These are phyloP conservation scores for Napeogenes sylphis DNA, from an alignment of 2,888 invertebrate genomes.

Conservation along the genomic window DNA sequence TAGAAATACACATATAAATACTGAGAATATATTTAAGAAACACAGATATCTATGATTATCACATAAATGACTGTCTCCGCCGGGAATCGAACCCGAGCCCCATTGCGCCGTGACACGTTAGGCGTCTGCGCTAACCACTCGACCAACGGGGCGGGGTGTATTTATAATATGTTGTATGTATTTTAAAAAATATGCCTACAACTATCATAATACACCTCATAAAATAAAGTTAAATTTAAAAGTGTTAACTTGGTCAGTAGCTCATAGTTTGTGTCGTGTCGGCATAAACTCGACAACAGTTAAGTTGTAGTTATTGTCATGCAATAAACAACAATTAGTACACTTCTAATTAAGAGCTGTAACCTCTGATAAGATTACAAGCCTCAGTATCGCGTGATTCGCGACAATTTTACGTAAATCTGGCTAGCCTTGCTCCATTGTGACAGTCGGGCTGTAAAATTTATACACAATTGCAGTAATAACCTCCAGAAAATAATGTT, in stretches of 20 bases:
- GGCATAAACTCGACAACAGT: constrained; percentile 43
- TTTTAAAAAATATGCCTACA: no score
- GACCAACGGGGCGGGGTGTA: no score
- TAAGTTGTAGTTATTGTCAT: constrained; percentile 43
- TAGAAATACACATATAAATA: no score
- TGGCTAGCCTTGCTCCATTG: constrained; percentile 35
- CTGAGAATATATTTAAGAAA: no score
- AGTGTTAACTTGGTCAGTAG: neutral
- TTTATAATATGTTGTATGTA: no score
- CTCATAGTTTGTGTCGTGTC: constrained; percentile 33
- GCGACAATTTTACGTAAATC: constrained; percentile 52
- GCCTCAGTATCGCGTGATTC: constrained; percentile 52
- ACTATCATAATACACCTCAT: no score
- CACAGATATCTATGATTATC: no score
- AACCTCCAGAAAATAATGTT: neutral
- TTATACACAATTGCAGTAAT: constrained; percentile 1
- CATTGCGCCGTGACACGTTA: no score
- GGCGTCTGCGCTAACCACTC: no score
- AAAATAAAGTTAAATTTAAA: no score
- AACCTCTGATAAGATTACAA: constrained; percentile 67
- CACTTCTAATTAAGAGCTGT: constrained; percentile 59
- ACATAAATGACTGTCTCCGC: no score
- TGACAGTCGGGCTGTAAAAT: constrained; percentile 13
- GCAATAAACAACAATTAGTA: constrained; percentile 60
- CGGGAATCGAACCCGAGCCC: no score